Evolutionary conservation across 2,797 vertebrate genomes (phyloP).

Genomic region (Salarias fasciatus): DNA sequence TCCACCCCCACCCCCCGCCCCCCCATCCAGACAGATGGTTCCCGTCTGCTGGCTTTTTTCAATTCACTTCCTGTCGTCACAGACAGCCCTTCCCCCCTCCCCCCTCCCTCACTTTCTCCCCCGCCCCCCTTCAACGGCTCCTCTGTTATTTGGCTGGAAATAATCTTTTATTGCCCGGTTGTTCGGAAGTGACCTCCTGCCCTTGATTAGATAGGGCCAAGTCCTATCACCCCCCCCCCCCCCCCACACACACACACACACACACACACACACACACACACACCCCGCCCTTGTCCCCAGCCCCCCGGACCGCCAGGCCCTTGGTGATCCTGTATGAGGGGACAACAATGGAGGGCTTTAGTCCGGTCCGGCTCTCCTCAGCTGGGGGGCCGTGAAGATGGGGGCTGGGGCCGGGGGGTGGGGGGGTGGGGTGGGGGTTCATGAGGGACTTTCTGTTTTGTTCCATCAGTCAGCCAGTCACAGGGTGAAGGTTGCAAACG

Average conservation of each 20-base stretch:
- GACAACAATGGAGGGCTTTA: constrained; percentile 93
- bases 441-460: constrained; percentile 65
- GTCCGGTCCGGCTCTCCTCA: constrained; percentile 79
- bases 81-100: constrained; percentile 79
- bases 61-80: constrained; percentile 91
- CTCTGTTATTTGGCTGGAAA: constrained; percentile 92
- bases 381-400: constrained; percentile 82
- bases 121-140: constrained; percentile 69
- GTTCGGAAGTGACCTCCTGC: constrained; percentile 99
- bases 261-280: constrained; percentile 29
- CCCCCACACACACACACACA: not conserved
- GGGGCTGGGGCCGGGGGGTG: constrained; percentile 80
- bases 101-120: constrained; percentile 17
- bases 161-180: constrained; percentile 99
- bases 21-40: constrained; percentile 94
- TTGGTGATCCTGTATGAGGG: constrained; percentile 88
- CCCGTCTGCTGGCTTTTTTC: constrained; percentile 95
- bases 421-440: constrained; percentile 74
- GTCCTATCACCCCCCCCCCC: constrained; percentile 82
- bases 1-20: constrained; percentile 65
- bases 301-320: constrained; percentile 83
- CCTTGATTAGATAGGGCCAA: constrained; percentile 98
- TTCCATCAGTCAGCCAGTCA: constrained; percentile 60
- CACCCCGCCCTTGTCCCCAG: constrained; percentile 41
- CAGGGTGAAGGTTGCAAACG: constrained; percentile 48